Evolutionary conservation across 2,888 invertebrate species (phyloP).

Genomic region (Strigamia transsilvanica): DNA sequence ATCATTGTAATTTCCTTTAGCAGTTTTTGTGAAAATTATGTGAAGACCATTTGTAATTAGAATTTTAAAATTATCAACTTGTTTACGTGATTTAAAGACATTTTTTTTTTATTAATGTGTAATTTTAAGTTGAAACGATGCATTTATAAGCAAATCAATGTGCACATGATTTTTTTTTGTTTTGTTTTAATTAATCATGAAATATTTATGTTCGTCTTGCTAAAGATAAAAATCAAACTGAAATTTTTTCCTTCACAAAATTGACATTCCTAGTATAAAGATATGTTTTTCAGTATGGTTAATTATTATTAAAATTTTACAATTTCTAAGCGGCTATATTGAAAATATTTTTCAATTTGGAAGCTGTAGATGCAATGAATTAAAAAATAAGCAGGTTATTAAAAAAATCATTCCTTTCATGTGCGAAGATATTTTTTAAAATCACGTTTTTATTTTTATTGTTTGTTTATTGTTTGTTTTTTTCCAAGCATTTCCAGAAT

Average conservation of each 20-base stretch:
- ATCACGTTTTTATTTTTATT: constrained; percentile 35
- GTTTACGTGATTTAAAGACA: not conserved
- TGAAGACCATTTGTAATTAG: constrained; percentile 15
- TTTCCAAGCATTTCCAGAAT: constrained; percentile 43
- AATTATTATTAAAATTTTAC: constrained; percentile 39
- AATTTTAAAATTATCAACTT: not conserved
- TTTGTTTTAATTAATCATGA: constrained; percentile 4
- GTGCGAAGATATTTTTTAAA: constrained; percentile 31
- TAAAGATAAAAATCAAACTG: constrained; percentile 17
- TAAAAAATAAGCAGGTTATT: constrained; percentile 30
- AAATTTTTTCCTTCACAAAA: constrained; percentile 12
- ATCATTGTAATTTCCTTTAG: constrained; percentile 4
- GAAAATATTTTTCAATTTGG: constrained; percentile 32
- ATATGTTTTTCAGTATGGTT: constrained; percentile 30
- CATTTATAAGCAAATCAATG: constrained; percentile 14
- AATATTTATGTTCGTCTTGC: constrained; percentile 30
- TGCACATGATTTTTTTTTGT: not conserved
- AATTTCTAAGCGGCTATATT: constrained; percentile 10
- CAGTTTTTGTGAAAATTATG: constrained; percentile 21
- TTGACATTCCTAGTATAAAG: constrained; percentile 20
- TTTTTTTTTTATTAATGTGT: not conserved
- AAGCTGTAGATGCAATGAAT: constrained; percentile 30
- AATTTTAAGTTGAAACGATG: not conserved
- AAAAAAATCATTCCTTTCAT: constrained; percentile 35
- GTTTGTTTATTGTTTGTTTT: constrained; percentile 6